A percentile compares a stretch with the other conserved stretches of the same genome.
Conservation (phyloP, 2,888 invertebrate genomes). For the Thereva unica region DNA sequence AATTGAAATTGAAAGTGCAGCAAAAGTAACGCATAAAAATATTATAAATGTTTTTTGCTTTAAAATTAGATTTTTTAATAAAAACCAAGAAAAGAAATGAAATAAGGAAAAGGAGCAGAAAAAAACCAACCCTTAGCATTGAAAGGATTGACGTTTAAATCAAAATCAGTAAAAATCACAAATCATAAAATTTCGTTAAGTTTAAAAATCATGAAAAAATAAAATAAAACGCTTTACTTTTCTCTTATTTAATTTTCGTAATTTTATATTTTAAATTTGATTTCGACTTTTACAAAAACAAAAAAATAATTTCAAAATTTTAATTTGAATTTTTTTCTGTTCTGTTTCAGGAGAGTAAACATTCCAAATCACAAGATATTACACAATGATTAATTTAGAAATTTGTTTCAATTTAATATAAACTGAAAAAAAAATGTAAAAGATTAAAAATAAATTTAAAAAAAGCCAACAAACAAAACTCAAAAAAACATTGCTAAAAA, state of each 20-base stretch:
- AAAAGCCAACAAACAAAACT: slow-evolving; percentile 9
- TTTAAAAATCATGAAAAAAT: background rate
- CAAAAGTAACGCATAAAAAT: too few species aligned
- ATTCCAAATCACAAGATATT: slow-evolving; percentile 46
- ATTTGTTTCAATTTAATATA: background rate
- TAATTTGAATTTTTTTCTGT: slow-evolving; percentile 26
- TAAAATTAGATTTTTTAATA: too few species aligned
- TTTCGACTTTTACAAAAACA: background rate
- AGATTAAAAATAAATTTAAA: background rate
- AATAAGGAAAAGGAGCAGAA: too few species aligned
- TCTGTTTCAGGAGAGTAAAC: slow-evolving; percentile 45
- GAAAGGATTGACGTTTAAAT: background rate
- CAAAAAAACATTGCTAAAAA: background rate
- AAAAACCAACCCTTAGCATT: background rate
- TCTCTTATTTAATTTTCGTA: background rate
- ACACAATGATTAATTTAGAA: slow-evolving; percentile 43
- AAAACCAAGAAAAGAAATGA: too few species aligned
- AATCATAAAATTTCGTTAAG: background rate
- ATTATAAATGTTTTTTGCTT: too few species aligned
- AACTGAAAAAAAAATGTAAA: slow-evolving; percentile 11
- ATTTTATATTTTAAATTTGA: background rate
- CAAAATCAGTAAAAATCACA: background rate
- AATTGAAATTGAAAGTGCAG: too few species aligned
- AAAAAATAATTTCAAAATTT: background rate
- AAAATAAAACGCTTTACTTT: background rate